Conservation (phyloP, 2,797 vertebrate species). For the Macropus fuliginosus region DNA sequence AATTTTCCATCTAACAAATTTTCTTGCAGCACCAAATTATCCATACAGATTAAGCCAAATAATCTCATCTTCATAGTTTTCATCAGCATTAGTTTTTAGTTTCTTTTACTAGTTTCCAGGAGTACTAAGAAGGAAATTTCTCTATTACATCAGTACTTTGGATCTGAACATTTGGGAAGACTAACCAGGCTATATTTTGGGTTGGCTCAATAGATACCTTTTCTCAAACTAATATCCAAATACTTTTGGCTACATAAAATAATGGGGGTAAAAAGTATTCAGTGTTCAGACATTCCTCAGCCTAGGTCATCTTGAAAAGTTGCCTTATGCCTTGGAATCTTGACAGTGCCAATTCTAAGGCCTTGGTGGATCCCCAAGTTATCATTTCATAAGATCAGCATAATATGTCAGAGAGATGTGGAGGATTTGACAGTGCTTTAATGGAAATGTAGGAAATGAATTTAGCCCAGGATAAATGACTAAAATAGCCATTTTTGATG, state of each 20-base stretch:
- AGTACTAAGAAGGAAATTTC: neutral
- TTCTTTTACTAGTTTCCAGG: no score
- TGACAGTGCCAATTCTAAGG: neutral
- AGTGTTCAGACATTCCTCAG: neutral
- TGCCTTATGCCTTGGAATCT: neutral
- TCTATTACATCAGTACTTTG: neutral
- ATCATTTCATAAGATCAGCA: neutral
- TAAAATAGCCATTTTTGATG: conserved; percentile 13
- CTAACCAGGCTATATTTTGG: neutral
- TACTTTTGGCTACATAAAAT: neutral
- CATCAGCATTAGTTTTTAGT: conserved; percentile 15
- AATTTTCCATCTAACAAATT: neutral
- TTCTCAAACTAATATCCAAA: neutral
- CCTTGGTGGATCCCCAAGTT: neutral
- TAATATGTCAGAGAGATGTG: neutral
- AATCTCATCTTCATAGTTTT: conserved; percentile 8
- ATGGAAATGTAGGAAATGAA: conserved; percentile 18
- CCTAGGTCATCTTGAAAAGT: conserved; percentile 13
- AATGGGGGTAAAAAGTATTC: neutral
- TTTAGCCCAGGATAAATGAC: conserved; percentile 6
- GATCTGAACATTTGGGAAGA: neutral
- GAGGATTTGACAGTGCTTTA: conserved; percentile 6
- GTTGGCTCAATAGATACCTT: neutral
- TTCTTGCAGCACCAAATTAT: neutral
- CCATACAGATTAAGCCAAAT: neutral